Base-by-base conservation (phyloP, 1,140 invertebrate genomes). In the Cotesia glomerata region DNA sequence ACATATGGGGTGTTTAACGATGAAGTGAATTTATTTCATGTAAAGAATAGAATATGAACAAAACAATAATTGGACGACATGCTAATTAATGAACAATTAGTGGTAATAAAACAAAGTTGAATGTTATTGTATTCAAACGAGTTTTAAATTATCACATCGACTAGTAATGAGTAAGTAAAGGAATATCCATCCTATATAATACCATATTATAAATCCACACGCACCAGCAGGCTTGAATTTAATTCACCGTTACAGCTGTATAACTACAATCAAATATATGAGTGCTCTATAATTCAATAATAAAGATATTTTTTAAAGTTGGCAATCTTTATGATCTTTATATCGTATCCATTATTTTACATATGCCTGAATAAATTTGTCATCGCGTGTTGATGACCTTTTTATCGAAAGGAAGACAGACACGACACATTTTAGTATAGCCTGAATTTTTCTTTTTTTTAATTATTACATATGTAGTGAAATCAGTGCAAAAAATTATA, bases 61-160 rank as follows among this genome's bases (percentile, higher is more conserved):
- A 45, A 8, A 45, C 39, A 45, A 45, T 45, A 45, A 11, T 9
- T 45, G 1, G 39, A 45, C 8, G 39, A 45, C 39, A 45, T 45
- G 5, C 11, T 45, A 45, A 45, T 45, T 45, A 45, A 45, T 45
- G 11, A 11, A 45, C 39, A 45, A 45, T 45, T 45, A 45, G 39
- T 45, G 5, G 5, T 45, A 45, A 45, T 45, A 45, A 45, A 45
- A 45, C 39, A 45, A 64, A 64, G 36, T 64, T 64, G 32, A 64
- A 18, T 32, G 39, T 67, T 54, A 63, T 52, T 18, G 59, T 71
- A 63, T 71, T 71, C 63, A 59, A 36, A 26, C 26, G 26, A 26
- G 45, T 63, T 59, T 59, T 63, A 71, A 71, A 71, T 71, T 71
- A 51, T 11, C 63, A 63, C 69, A 45, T 45, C 11, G 39, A 45